phyloP scores from a whole-genome alignment of 2,888 invertebrate genomes.

The Maniola hyperantus region DNA sequence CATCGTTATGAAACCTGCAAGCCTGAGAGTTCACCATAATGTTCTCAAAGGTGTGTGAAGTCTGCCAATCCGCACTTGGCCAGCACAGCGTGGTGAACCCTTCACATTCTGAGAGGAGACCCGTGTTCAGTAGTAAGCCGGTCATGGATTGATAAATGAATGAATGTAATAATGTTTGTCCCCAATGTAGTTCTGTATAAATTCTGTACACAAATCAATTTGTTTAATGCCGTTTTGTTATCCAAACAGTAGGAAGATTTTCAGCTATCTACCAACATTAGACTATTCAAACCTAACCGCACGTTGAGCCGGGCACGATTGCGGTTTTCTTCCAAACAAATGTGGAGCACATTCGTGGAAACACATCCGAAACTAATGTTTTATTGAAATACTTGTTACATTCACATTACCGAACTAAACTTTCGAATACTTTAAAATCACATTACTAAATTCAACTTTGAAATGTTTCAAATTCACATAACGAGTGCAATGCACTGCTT shows the following conservation, averaged over 20 bases:
- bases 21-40: too few relatives aligned
- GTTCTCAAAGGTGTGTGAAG: too few relatives aligned
- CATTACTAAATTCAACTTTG: not conserved
- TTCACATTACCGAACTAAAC: constrained; percentile 7
- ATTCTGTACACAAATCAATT: not conserved
- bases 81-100: too few relatives aligned
- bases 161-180: too few relatives aligned
- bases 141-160: too few relatives aligned
- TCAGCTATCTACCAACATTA: constrained; percentile 13
- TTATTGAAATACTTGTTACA: constrained; percentile 20
- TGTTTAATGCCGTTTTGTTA: not conserved
- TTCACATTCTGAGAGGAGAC: too few relatives aligned
- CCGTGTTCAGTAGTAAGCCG: too few relatives aligned
- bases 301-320: constrained; percentile 8
- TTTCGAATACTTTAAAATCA: not conserved
- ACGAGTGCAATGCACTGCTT: not conserved
- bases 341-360: constrained; percentile 5
- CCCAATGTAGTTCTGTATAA: too few relatives aligned
- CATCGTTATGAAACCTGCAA: too few relatives aligned
- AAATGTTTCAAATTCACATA: constrained; percentile 10
- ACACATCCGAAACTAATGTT: constrained; percentile 13
- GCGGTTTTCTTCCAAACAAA: constrained; percentile 16
- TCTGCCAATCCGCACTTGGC: too few relatives aligned
- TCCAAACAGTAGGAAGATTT: not conserved
- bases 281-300: constrained; percentile 15